Conservation (phyloP, 2,797 vertebrate species). For the Argya squamiceps region DNA sequence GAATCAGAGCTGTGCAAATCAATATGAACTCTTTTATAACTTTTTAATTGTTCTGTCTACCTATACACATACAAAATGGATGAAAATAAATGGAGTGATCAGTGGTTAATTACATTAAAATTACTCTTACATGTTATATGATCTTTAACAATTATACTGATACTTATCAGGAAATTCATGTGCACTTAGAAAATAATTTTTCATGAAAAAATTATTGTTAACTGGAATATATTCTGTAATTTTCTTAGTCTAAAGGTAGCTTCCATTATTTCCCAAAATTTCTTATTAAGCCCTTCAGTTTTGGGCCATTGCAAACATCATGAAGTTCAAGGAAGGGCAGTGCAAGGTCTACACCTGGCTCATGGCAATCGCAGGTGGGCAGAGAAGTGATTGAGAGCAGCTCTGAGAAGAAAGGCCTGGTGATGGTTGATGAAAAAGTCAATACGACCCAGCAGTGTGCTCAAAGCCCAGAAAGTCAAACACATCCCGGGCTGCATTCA, state of each 20-base stretch:
- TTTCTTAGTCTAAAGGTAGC: neutral
- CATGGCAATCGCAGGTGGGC: neutral
- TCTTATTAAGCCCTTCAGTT: neutral
- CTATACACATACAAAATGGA: neutral
- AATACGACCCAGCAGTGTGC: neutral
- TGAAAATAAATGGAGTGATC: neutral
- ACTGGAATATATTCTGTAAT: neutral
- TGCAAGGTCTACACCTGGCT: no score
- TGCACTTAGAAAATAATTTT: neutral
- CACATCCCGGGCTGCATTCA: neutral
- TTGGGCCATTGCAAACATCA: neutral
- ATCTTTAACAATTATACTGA: neutral
- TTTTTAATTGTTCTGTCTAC: conserved; percentile 9
- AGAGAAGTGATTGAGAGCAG: neutral
- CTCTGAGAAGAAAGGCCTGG: neutral
- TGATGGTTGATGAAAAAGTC: neutral
- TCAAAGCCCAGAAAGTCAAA: neutral
- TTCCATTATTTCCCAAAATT: neutral
- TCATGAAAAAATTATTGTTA: neutral
- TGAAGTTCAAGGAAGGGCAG: neutral
- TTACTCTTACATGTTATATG: neutral
- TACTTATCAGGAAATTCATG: neutral
- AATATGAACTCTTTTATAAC: neutral
- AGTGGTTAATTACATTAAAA: neutral
- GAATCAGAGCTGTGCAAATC: neutral